Conservation (phyloP, 1,140 invertebrate genomes). For the Drosophila bipectinata region DNA sequence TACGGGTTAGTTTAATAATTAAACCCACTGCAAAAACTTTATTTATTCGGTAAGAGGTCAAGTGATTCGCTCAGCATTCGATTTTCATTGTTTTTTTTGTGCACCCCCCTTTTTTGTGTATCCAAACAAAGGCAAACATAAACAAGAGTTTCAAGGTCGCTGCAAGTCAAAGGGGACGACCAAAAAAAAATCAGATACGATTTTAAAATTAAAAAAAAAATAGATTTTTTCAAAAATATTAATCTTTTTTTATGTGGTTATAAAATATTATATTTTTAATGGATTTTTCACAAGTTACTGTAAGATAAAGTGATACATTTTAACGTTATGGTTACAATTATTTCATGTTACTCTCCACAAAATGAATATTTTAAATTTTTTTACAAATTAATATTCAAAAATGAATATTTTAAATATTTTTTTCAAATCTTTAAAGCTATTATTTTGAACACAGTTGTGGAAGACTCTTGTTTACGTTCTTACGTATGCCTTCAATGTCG, state of each 20-base stretch:
- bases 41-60: conserved; percentile 19
- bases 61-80: background rate
- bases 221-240: no score
- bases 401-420: background rate
- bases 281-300: background rate
- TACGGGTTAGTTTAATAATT: background rate
- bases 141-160: conserved; percentile 77
- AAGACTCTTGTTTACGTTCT: background rate
- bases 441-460: conserved; percentile 20
- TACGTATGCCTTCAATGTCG: conserved; percentile 42
- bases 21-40: background rate
- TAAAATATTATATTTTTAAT: background rate
- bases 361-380: background rate
- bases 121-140: conserved; percentile 58
- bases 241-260: no score
- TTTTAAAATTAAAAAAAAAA: no score
- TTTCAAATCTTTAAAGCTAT: conserved; percentile 14
- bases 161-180: conserved; percentile 56
- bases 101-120: conserved; percentile 3
- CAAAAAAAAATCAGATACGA: conserved; percentile 29
- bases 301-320: no score
- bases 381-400: background rate
- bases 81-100: background rate
- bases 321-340: background rate
- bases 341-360: background rate